Conservation (phyloP, 2,113 vertebrate genomes). For the Hemiscyllium ocellatum region DNA sequence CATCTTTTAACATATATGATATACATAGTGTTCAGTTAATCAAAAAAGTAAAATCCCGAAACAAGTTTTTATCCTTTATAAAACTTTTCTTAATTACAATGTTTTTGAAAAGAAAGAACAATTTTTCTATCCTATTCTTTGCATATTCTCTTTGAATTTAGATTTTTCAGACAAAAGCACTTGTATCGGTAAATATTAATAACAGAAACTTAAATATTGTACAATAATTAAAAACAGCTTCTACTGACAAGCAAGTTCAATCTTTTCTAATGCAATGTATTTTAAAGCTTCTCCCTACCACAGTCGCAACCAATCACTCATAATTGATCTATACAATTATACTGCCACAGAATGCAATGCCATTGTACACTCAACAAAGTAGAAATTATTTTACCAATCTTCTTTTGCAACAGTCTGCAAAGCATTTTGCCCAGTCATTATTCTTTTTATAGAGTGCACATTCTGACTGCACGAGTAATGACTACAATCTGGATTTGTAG, state of each 20-base stretch:
- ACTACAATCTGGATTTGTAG: neutral
- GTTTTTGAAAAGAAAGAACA: constrained; percentile 17
- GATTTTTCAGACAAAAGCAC: constrained; percentile 33
- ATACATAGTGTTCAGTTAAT: neutral
- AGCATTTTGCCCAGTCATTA: neutral
- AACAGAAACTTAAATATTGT: constrained; percentile 11
- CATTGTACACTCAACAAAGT: neutral
- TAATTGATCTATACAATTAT: constrained; percentile 21
- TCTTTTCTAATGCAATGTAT: constrained; percentile 12
- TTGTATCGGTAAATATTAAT: constrained; percentile 13
- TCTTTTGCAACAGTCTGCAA: constrained; percentile 10
- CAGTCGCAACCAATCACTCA: constrained; percentile 11
- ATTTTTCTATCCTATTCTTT: constrained; percentile 25
- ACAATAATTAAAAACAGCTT: constrained; percentile 19
- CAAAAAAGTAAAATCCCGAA: neutral
- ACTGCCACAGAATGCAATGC: neutral
- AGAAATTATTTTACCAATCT: neutral
- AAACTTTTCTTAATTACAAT: neutral
- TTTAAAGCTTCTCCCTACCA: neutral
- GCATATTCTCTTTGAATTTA: constrained; percentile 35
- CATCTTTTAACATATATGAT: neutral
- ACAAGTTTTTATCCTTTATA: neutral
- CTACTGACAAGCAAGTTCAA: constrained; percentile 22
- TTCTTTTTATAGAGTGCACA: neutral
- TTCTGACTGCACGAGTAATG: neutral